A percentile compares a stretch with the other conserved stretches of the same genome.
phyloP scores from a whole-genome alignment of 2,888 invertebrate genomes.

The Apomyelois bistriatella region DNA sequence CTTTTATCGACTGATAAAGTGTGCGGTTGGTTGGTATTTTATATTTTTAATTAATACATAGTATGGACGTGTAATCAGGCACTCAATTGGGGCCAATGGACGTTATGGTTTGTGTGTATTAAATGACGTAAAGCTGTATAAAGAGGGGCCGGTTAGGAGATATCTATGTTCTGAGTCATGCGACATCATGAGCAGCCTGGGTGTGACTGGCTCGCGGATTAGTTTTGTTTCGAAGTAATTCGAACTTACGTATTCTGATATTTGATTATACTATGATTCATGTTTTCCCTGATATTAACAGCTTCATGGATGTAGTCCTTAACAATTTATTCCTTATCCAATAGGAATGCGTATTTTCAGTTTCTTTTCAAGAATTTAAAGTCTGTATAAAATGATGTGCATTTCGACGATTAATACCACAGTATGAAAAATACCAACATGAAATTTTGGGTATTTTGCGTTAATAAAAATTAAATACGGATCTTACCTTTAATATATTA shows the following conservation, averaged over 20 bases:
- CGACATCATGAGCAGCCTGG: slow-evolving; percentile 40
- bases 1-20: not conserved
- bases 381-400: no score
- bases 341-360: no score
- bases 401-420: no score
- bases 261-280: slow-evolving; percentile 11
- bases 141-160: slow-evolving; percentile 41
- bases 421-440: no score
- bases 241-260: slow-evolving; percentile 13
- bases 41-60: slow-evolving; percentile 5
- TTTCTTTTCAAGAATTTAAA: no score
- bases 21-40: not conserved
- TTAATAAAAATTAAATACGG: no score
- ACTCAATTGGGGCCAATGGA: slow-evolving; percentile 42
- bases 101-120: slow-evolving; percentile 35
- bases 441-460: no score
- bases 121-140: slow-evolving; percentile 32
- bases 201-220: slow-evolving; percentile 41
- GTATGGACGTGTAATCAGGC: slow-evolving; percentile 11
- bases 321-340: no score
- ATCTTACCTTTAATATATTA: no score
- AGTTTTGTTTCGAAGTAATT: slow-evolving; percentile 31
- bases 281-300: not conserved
- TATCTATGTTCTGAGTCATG: slow-evolving; percentile 47
- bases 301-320: not conserved